Evolutionary conservation across 23 tunicate genomes (phyloP).

Genomic region (Halocynthia aurantium): DNA sequence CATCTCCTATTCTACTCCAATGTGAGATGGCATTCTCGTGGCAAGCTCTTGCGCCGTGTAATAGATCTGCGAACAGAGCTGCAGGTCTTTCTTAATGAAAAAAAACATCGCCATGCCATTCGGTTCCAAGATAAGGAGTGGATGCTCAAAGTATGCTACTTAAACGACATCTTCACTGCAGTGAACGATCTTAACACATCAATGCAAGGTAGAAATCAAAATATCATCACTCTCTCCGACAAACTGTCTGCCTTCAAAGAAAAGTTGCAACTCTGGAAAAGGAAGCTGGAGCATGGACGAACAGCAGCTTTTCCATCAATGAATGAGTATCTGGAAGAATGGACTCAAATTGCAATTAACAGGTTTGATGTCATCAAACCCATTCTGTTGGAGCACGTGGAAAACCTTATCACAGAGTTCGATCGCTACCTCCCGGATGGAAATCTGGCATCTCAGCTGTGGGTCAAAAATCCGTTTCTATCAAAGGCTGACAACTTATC

Average conservation of each 20-base stretch:
- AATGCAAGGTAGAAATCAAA: conserved; percentile 53
- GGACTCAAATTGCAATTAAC: conserved; percentile 41
- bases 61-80: conserved; percentile 44
- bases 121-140: conserved; percentile 31
- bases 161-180: conserved; percentile 38
- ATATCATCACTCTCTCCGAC: conserved; percentile 40
- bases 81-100: conserved; percentile 40
- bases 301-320: conserved; percentile 30
- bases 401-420: conserved; percentile 57
- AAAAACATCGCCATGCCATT: conserved; percentile 32
- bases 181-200: conserved; percentile 39
- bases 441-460: conserved; percentile 41
- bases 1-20: conserved; percentile 29
- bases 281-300: conserved; percentile 35
- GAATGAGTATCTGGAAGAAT: conserved; percentile 45
- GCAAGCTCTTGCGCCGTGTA: conserved; percentile 52
- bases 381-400: conserved; percentile 31
- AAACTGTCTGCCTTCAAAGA: conserved; percentile 69
- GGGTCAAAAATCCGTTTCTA: conserved; percentile 56
- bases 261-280: conserved; percentile 47
- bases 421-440: conserved; percentile 57
- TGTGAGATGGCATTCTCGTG: conserved; percentile 46
- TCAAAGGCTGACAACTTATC: conserved; percentile 49
- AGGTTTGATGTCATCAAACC: conserved; percentile 55
- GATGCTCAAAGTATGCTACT: conserved; percentile 53